Percentiles rank a stretch among this genome's conserved stretches.
Evolutionary conservation across 2,113 vertebrate species (phyloP).

Genomic region (Tenebrosternarchus preto): DNA sequence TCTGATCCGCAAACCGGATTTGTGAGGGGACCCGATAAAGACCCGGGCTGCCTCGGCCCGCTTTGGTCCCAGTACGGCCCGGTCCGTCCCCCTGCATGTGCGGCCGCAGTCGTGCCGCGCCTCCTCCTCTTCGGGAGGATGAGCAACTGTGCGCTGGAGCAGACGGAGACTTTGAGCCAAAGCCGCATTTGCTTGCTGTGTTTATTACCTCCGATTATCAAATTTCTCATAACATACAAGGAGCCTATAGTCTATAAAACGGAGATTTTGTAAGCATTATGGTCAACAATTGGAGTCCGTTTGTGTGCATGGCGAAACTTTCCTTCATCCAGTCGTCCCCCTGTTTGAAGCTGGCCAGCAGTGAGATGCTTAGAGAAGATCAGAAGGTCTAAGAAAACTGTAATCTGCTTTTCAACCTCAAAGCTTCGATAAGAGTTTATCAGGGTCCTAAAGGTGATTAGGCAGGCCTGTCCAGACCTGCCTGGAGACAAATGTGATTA

Average conservation of each 20-base stretch:
- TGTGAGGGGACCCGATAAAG: slow-evolving; percentile 72
- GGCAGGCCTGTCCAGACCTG: slow-evolving; percentile 12
- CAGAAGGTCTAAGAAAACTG: slow-evolving; percentile 23
- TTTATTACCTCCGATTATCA: neutral
- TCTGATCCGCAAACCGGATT: slow-evolving; percentile 69
- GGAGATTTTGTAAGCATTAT: too few species aligned
- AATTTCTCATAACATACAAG: too few species aligned
- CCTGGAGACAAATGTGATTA: slow-evolving; percentile 43
- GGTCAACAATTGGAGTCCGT: too few species aligned
- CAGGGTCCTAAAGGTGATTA: slow-evolving; percentile 47
- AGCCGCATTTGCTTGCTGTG: too few species aligned
- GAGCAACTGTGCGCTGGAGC: slow-evolving; percentile 57
- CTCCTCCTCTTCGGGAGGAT: slow-evolving; percentile 63
- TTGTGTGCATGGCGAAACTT: too few species aligned
- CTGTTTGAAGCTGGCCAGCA: neutral
- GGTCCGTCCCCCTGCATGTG: too few species aligned
- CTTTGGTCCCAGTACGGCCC: slow-evolving; percentile 45
- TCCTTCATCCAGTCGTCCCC: too few species aligned
- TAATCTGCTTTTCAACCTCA: slow-evolving; percentile 36
- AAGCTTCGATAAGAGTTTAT: slow-evolving; percentile 42
- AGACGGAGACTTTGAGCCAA: neutral
- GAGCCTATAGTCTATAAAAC: too few species aligned
- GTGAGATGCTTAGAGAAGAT: slow-evolving; percentile 19
- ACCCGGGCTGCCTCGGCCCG: slow-evolving; percentile 53
- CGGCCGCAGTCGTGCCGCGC: neutral